Percentiles rank a stretch among this genome's conserved stretches.
Conservation (phyloP, 2,888 invertebrate genomes). For the Synergus gifuensis region DNA sequence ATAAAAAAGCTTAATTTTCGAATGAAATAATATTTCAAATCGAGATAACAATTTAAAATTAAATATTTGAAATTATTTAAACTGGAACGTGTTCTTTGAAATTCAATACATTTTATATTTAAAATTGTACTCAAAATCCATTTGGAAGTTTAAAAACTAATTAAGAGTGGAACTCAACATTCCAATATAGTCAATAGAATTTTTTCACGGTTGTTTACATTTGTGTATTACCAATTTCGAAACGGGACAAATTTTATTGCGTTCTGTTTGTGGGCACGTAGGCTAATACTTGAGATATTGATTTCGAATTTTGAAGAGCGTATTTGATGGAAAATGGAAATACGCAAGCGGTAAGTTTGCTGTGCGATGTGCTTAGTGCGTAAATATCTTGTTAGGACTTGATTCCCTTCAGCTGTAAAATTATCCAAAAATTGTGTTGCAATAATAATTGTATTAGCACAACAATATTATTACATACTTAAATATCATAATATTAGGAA, state of each 20-base stretch:
- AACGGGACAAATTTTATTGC: slow-evolving; percentile 3
- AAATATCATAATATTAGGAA: background rate
- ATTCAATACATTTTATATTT: background rate
- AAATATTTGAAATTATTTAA: too few relatives aligned
- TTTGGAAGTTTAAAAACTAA: slow-evolving; percentile 3
- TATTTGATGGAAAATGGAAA: slow-evolving; percentile 31
- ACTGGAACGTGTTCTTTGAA: background rate
- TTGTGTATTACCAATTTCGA: slow-evolving; percentile 15
- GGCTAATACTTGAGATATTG: slow-evolving; percentile 29
- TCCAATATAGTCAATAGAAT: slow-evolving; percentile 10
- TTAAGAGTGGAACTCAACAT: slow-evolving; percentile 29
- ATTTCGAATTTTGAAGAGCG: slow-evolving; percentile 19
- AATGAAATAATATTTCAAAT: too few relatives aligned
- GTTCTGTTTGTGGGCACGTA: background rate
- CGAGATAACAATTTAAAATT: too few relatives aligned
- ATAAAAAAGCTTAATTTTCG: background rate
- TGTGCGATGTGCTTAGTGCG: slow-evolving; percentile 40
- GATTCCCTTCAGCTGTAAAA: slow-evolving; percentile 34
- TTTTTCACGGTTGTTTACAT: slow-evolving; percentile 2
- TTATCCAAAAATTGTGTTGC: background rate
- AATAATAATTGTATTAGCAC: background rate
- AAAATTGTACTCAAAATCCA: background rate
- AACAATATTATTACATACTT: too few relatives aligned
- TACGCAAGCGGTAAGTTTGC: slow-evolving; percentile 19
- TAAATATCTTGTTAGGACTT: slow-evolving; percentile 44